Conservation (phyloP, 2,113 vertebrate genomes). For the Microcebus lehilahytsara region DNA sequence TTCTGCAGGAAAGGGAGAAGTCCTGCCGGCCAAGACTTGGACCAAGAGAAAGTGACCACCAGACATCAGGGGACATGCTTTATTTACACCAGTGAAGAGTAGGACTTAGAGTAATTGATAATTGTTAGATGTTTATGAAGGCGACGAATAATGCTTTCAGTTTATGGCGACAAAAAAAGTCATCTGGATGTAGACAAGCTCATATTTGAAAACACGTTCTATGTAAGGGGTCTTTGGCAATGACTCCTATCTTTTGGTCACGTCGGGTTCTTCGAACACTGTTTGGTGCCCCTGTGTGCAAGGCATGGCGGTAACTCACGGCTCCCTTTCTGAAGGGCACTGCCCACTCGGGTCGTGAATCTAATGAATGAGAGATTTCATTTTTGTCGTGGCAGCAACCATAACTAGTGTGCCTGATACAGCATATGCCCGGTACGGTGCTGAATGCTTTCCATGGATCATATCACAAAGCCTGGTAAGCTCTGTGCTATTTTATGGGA, state of each 20-base stretch:
- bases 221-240: background rate
- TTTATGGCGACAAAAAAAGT: background rate
- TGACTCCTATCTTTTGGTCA: background rate
- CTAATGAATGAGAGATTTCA: background rate
- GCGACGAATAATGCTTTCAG: fast-evolving
- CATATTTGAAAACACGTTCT: background rate
- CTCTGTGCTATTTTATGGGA: too few relatives aligned
- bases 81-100: background rate
- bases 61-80: background rate
- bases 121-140: background rate
- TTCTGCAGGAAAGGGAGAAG: background rate
- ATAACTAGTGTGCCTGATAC: background rate
- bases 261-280: background rate
- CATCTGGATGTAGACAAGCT: background rate
- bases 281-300: background rate
- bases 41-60: background rate
- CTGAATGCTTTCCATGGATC: fast-evolving
- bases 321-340: background rate
- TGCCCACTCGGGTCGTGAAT: background rate
- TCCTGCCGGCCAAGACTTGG: background rate
- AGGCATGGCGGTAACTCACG: too few relatives aligned
- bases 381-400: background rate
- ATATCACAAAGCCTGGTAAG: background rate
- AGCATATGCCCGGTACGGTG: too few relatives aligned
- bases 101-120: background rate